Evolutionary conservation across 1,140 invertebrate species (phyloP), one percentile per base, ranked within the genome.

Genomic region (Laupala kohalensis): DNA sequence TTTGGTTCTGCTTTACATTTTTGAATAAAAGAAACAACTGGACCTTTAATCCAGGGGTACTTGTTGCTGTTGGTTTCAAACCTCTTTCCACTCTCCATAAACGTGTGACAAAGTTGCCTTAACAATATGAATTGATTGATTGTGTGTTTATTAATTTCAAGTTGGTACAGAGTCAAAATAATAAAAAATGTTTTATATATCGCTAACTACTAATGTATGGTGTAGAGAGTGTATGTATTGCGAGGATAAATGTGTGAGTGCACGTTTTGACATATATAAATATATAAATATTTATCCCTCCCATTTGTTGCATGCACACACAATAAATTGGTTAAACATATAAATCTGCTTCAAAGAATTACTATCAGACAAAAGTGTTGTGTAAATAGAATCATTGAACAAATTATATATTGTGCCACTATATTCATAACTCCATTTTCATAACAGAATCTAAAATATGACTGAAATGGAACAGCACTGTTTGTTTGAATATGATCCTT

Each of bases 61-160:
- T 76, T 73, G 73, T 76, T 73, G 74, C 75, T 76, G 72, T 76
- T 76, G 65, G 71, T 64, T 72, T 76, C 73, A 71, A 72, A 67
- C 72, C 62, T 74, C 69, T 70, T 74, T 73, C 69, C 72, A 74
- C 71, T 75, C 69, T 74, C 37, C 75, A 71, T 72, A 76, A 75
- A 74, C 53, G 70, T 70, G 72, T 73, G 74, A 75, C 72, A 72
- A 75, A 75, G 76, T 75, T 77, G 76, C 76, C 76, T 77, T 77
- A 77, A 70, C 65, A 73, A 73, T 73, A 73, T 72, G 67, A 72
- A 73, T 72, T 76, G 73, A 76, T 77, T 76, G 76, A 76, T 77
- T 76, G 76, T 77, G 76, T 76, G 73, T 74, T 76, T 68, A 71
- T 76, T 73, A 75, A 72, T 73, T 75, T 71, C 71, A 72, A 71